phyloP scores from a whole-genome alignment of 2,113 vertebrate genomes.

The Odocoileus virginianus region DNA sequence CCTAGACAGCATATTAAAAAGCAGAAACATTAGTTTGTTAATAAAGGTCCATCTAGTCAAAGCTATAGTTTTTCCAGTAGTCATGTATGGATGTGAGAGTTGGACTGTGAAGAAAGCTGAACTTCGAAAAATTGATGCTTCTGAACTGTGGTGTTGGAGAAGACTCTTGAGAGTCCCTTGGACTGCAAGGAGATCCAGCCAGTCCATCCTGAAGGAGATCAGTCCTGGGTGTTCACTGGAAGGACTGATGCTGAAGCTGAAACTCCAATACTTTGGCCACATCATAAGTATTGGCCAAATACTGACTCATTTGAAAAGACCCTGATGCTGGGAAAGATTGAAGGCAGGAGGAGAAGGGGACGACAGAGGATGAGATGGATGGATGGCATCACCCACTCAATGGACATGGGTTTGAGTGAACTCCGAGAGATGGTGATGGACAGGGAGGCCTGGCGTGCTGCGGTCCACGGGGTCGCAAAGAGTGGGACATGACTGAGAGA shows the following conservation, averaged over 20 bases:
- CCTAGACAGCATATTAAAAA: not conserved
- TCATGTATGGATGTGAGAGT: not conserved
- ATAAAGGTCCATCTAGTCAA: not conserved
- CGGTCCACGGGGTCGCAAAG: not conserved
- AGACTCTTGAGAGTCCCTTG: not conserved
- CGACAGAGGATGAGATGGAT: not conserved
- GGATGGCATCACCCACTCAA: not conserved
- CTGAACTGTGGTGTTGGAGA: not conserved
- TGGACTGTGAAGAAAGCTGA: not conserved
- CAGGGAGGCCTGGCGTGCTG: not conserved
- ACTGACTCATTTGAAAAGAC: not conserved
- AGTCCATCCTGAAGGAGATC: fast-evolving
- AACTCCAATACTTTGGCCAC: not conserved
- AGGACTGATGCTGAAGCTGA: not conserved
- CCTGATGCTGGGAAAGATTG: not conserved
- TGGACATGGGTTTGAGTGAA: not conserved
- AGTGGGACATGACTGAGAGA: fast-evolving
- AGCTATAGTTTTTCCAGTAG: not conserved
- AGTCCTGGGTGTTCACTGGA: not conserved
- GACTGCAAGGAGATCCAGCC: not conserved
- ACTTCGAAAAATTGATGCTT: not conserved
- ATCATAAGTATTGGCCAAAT: not conserved
- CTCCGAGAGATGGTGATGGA: not conserved
- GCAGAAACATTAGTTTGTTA: not conserved
- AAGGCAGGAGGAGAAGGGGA: not conserved